Evolutionary conservation across 1,140 invertebrate species (phyloP).

Genomic region (Bathynomus jamesi): DNA sequence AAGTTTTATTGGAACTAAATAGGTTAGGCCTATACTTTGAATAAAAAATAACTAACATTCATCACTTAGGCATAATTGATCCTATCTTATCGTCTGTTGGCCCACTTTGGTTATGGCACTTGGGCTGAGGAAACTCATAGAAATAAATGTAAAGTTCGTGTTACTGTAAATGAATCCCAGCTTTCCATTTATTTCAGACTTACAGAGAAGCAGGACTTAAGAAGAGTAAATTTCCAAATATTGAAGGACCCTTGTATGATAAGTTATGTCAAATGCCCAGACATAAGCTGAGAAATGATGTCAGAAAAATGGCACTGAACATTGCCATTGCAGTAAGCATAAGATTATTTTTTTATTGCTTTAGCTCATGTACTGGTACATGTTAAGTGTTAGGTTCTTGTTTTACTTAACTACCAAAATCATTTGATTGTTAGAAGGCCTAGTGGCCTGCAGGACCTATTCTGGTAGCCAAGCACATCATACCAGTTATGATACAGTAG

Average conservation of each 20-base stretch:
- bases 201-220: slow-evolving; percentile 28
- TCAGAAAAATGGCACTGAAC: slow-evolving; percentile 21
- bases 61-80: too few relatives aligned
- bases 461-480: not conserved
- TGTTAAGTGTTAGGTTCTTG: not conserved
- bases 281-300: slow-evolving; percentile 29
- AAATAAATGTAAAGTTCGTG: too few relatives aligned
- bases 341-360: not conserved
- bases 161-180: too few relatives aligned
- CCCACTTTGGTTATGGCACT: too few relatives aligned
- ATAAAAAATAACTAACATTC: too few relatives aligned
- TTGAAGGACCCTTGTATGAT: slow-evolving; percentile 31
- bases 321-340: slow-evolving; percentile 26
- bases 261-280: slow-evolving; percentile 29
- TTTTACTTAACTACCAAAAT: too few relatives aligned
- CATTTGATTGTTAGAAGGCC: too few relatives aligned
- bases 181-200: too few relatives aligned
- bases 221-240: slow-evolving; percentile 26
- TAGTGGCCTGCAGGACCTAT: not conserved
- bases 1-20: too few relatives aligned
- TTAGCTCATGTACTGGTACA: not conserved
- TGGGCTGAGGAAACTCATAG: too few relatives aligned
- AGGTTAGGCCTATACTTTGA: too few relatives aligned
- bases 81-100: too few relatives aligned
- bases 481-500: not conserved